Evolutionary conservation across 37 sponge, comb jelly and placozoan genomes (phyloP), one percentile per base, ranked within the genome.

Genomic region (Lycopodina hypogea): DNA sequence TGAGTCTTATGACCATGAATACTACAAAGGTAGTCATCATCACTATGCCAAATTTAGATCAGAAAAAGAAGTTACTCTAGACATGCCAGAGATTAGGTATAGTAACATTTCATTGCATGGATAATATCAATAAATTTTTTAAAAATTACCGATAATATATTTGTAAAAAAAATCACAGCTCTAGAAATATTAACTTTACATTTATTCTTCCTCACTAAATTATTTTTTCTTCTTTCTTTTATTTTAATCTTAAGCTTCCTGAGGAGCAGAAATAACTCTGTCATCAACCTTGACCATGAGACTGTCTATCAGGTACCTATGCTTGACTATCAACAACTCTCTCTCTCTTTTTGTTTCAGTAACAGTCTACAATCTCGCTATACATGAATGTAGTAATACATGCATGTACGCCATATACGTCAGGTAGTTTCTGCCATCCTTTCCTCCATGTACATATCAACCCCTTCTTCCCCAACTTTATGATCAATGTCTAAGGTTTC

Each of bases 251-350:
- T 8, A 58, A 92, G 93, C 56, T 92, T 92, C 58, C 75, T 92
- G 4, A 51, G 93, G 34, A 88, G 93, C 17, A 74, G 48, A 23
- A 81, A 92, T n/a, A 87, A 87, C 69, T 42, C 85, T 21, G 42
- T 75, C 2, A 74, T 90, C 19, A 55, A 78, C 72, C 67, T 67
- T n/a, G 79, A 82, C 6, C 91, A 90, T 63, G 82, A 85, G 68
- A 74, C 50, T 28, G 74, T 86, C 2, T 90, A 86, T 74, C 86
- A 86, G 77, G 87, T 87, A 81, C 24, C n/a, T n/a, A n/a, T n/a
- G n/a, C n/a, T n/a, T 42, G 4, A 35, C 11, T n/a, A 14, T 9
- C 32, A 7, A 48, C 11, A 3, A 24, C 7, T 33, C 28, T 34
- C 4, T 11, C 2, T 76, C 6, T 3, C 3, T 55, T 3, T 63